phyloP scores from a whole-genome alignment of 2,113 vertebrate genomes.

The Chaetops frenatus region DNA sequence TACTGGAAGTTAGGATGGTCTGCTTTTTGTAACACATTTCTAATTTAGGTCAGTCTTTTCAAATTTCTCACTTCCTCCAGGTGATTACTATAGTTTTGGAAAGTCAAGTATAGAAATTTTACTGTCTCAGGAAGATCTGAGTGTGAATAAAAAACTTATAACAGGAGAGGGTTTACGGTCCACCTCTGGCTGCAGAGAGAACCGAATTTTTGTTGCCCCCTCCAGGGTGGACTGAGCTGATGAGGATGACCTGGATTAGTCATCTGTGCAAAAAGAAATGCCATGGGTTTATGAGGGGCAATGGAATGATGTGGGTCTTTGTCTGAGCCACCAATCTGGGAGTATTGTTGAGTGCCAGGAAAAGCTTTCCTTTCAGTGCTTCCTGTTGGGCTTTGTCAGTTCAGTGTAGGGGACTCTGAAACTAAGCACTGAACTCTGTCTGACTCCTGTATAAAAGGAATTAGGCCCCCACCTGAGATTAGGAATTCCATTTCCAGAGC shows the following conservation, averaged over 20 bases:
- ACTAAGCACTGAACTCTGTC: neutral
- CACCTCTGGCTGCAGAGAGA: neutral
- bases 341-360: neutral
- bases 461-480: neutral
- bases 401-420: neutral
- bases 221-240: neutral
- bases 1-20: neutral
- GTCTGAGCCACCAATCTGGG: neutral
- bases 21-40: neutral
- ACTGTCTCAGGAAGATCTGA: neutral
- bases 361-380: neutral
- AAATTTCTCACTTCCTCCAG: neutral
- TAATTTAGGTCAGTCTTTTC: neutral
- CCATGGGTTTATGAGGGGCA: neutral
- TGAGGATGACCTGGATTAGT: neutral
- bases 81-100: neutral
- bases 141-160: neutral
- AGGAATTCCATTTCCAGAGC: neutral
- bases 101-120: neutral
- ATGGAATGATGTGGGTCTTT: neutral
- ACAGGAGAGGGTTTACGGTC: neutral
- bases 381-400: neutral
- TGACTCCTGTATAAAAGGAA: neutral
- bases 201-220: neutral
- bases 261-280: neutral